Evolutionary conservation across 2,888 invertebrate genomes (phyloP).

Genomic region (Dinocampus coccinellae): DNA sequence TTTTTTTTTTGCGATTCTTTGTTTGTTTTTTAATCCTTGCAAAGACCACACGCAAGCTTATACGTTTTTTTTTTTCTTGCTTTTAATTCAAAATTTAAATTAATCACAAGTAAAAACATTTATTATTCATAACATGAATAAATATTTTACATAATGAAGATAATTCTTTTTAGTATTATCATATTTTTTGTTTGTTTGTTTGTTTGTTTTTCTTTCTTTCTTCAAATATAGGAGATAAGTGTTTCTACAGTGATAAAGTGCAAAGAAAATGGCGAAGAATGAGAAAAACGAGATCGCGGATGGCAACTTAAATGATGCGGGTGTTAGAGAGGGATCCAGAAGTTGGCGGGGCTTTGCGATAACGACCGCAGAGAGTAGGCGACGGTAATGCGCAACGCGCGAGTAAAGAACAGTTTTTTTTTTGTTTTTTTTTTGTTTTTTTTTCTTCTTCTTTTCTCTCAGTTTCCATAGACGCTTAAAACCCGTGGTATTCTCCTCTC

Average conservation of each 20-base stretch:
- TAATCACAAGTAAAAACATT: too few species aligned
- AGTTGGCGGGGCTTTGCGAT: conserved; percentile 56
- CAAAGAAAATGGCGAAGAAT: conserved; percentile 43
- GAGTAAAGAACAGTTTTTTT: conserved; percentile 64
- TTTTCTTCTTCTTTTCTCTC: conserved; percentile 61
- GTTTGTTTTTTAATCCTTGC: too few species aligned
- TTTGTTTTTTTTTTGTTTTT: too few species aligned
- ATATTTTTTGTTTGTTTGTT: too few species aligned
- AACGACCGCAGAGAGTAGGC: conserved; percentile 57
- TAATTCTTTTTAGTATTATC: background rate
- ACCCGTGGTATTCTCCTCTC: conserved; percentile 25
- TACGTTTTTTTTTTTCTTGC: too few species aligned
- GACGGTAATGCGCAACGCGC: conserved; percentile 59
- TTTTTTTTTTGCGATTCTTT: too few species aligned
- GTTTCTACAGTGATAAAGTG: conserved; percentile 35
- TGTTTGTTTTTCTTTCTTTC: too few species aligned
- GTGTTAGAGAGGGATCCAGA: conserved; percentile 47
- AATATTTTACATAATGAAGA: background rate
- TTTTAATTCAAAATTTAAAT: too few species aligned
- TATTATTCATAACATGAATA: too few species aligned
- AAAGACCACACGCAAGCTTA: background rate
- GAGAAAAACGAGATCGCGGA: conserved; percentile 52
- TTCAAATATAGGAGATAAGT: conserved; percentile 17
- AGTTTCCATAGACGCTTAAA: conserved; percentile 49
- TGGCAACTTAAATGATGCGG: conserved; percentile 60